phyloP scores from a whole-genome alignment of 53 echinoderm and acorn worm species.

The Patiria pectinifera region DNA sequence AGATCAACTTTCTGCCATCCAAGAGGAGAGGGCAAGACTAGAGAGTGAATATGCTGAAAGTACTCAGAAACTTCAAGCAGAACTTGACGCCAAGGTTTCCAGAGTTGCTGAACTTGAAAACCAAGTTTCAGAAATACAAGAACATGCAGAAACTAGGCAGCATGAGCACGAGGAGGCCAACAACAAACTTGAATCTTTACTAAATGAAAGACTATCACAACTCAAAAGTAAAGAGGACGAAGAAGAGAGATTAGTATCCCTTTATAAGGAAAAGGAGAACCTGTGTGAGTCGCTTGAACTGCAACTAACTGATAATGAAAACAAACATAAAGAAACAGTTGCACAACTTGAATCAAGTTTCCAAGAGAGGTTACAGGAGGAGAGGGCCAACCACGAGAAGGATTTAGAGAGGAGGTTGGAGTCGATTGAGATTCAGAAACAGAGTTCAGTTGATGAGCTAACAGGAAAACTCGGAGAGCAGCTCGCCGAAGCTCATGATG shows the following conservation, averaged over 20 bases:
- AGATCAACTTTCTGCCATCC: conserved; percentile 52
- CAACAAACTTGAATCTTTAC: conserved; percentile 42
- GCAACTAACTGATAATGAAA: conserved; percentile 18
- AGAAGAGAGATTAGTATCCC: conserved; percentile 22
- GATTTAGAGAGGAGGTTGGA: conserved; percentile 81
- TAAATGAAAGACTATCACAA: conserved; percentile 51
- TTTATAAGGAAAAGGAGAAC: conserved; percentile 57
- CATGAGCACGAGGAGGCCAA: conserved; percentile 37
- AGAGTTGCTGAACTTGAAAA: conserved; percentile 55
- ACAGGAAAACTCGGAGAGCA: conserved; percentile 72
- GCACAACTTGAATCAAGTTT: conserved; percentile 52
- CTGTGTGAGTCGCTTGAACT: conserved; percentile 45
- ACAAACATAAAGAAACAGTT: conserved; percentile 46
- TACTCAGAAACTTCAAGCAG: conserved; percentile 35
- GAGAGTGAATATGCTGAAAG: conserved; percentile 64
- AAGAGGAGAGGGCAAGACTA: conserved; percentile 60
- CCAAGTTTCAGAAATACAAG: conserved; percentile 52
- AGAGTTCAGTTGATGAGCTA: conserved; percentile 83
- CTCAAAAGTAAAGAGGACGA: conserved; percentile 19
- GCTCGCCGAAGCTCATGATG: conserved; percentile 73
- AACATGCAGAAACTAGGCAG: conserved; percentile 49
- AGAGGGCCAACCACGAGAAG: conserved; percentile 69
- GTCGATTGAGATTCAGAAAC: conserved; percentile 79
- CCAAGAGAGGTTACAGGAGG: conserved; percentile 57
- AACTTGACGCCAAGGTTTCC: conserved; percentile 2